These are phyloP conservation scores for Parauchenoglanis punctatus DNA, from an alignment of 2,797 vertebrate genomes.

Conservation along the genomic window DNA sequence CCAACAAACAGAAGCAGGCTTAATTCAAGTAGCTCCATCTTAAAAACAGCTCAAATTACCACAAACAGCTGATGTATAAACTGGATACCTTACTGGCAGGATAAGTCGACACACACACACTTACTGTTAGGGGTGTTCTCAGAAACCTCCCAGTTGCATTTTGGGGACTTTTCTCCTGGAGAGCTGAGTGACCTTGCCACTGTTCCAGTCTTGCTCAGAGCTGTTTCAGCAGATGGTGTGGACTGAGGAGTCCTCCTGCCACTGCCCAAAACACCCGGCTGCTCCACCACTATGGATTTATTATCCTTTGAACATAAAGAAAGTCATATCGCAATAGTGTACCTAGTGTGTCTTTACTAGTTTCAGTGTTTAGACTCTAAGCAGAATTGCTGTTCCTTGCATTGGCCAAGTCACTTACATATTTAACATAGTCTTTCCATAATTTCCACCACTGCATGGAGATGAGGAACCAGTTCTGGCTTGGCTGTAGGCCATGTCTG, in stretches of 20 bases:
- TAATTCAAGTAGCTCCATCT: neutral
- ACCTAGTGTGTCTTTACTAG: neutral
- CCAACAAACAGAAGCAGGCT: neutral
- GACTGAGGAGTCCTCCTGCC: slow-evolving; percentile 77
- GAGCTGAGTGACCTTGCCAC: slow-evolving; percentile 77
- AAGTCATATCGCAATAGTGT: neutral
- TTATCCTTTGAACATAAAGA: slow-evolving; percentile 80
- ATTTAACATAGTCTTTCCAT: slow-evolving; percentile 99
- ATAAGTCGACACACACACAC: slow-evolving; percentile 41
- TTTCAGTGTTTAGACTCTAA: neutral
- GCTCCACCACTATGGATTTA: slow-evolving; percentile 89
- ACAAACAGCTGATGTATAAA: neutral
- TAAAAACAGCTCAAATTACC: neutral
- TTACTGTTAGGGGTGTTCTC: slow-evolving; percentile 83
- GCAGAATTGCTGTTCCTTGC: neutral
- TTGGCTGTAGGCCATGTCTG: slow-evolving; percentile 89
- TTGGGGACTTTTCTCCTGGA: slow-evolving; percentile 88
- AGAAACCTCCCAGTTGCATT: slow-evolving; percentile 92
- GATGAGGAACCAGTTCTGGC: slow-evolving; percentile 98
- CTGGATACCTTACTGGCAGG: too few species aligned
- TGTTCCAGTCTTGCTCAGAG: slow-evolving; percentile 76
- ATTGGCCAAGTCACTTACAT: slow-evolving; percentile 78
- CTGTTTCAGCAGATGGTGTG: slow-evolving; percentile 74
- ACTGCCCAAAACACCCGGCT: slow-evolving; percentile 84
- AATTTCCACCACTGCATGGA: slow-evolving; percentile 98